phyloP scores from a whole-genome alignment of 2,797 vertebrate genomes.

The Eulemur mongoz region DNA sequence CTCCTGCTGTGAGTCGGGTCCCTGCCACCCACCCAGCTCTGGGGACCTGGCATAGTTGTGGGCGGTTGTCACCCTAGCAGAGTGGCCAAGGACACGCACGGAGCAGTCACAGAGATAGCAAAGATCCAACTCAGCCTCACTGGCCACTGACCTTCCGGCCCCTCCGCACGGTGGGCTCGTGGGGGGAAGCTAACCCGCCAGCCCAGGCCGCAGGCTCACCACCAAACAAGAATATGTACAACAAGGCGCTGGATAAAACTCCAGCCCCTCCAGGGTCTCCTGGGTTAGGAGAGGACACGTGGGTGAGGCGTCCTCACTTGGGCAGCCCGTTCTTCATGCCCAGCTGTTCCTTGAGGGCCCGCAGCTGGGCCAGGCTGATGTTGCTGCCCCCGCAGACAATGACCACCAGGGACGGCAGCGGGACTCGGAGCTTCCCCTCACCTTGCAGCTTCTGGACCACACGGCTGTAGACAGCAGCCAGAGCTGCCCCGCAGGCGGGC shows the following conservation, averaged over 20 bases:
- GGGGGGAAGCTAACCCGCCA: accelerated
- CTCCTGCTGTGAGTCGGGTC: accelerated
- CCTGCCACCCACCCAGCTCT: neutral
- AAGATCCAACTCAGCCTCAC: neutral
- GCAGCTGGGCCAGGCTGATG: slow-evolving; percentile 90
- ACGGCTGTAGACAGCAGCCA: slow-evolving; percentile 88
- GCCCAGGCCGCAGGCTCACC: accelerated
- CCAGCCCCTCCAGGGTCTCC: neutral
- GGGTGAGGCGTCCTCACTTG: neutral
- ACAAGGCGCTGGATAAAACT: neutral
- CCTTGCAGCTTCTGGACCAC: slow-evolving; percentile 86
- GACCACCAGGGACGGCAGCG: slow-evolving; percentile 87
- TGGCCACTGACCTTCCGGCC: neutral
- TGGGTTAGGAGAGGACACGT: accelerated
- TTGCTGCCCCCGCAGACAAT: slow-evolving; percentile 93
- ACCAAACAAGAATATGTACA: neutral
- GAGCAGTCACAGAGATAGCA: neutral
- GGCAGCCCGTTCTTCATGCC: slow-evolving; percentile 77
- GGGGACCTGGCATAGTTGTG: neutral
- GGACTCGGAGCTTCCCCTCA: slow-evolving; percentile 83
- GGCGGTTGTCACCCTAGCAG: neutral
- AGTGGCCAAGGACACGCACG: neutral
- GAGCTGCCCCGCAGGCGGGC: slow-evolving; percentile 90
- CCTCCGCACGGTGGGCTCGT: accelerated
- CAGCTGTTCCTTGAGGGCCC: slow-evolving; percentile 88